phyloP scores from a whole-genome alignment of 2,113 vertebrate species.

The Oenanthe oenanthe region DNA sequence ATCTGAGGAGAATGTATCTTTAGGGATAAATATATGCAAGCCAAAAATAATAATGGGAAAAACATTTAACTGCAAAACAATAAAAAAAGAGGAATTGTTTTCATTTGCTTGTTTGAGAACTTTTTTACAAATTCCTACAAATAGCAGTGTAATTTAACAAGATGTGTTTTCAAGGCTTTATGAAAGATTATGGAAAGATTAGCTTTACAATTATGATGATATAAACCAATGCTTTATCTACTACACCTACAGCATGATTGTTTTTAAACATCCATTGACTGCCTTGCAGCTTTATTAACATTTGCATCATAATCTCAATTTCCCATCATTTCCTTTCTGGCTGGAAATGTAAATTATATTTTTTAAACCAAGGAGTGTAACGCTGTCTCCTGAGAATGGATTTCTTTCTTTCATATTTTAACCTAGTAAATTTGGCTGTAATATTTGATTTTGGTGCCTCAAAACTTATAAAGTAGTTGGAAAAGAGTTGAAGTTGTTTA shows the following conservation, averaged over 20 bases:
- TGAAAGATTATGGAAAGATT: not conserved
- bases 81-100: not conserved
- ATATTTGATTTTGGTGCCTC: not conserved
- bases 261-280: not conserved
- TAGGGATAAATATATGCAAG: not conserved
- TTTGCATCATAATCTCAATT: not conserved
- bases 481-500: not conserved
- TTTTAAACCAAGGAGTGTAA: not conserved
- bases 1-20: not conserved
- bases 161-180: not conserved
- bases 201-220: not conserved
- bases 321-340: not conserved
- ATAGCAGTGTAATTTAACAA: not conserved
- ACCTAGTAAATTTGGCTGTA: not conserved
- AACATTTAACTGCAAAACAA: not conserved
- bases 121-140: not conserved
- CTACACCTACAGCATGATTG: not conserved
- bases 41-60: not conserved
- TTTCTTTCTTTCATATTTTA: not conserved
- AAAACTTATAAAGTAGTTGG: not conserved
- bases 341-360: not conserved
- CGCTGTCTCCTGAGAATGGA: not conserved
- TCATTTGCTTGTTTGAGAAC: not conserved
- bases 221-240: not conserved
- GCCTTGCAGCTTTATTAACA: not conserved